A percentile compares a stretch with the other conserved stretches of the same genome.
phyloP scores from a whole-genome alignment of 2,888 invertebrate species.

The Phoronis australis region DNA sequence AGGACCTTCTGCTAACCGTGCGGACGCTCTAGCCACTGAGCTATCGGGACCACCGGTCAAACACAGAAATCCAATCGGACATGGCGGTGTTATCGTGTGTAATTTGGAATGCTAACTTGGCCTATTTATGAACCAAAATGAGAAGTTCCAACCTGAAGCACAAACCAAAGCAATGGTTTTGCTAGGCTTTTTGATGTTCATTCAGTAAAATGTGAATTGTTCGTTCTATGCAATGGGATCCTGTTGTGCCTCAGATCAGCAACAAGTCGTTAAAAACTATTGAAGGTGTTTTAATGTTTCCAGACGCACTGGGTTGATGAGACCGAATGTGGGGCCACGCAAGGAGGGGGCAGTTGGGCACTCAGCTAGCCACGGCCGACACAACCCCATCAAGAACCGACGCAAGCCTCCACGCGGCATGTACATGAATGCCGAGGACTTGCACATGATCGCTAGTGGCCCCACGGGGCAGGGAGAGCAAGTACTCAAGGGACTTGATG shows the following conservation, averaged over 20 bases:
- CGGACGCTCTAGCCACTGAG: too few species aligned
- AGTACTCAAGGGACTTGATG: slow-evolving; percentile 85
- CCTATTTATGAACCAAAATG: too few species aligned
- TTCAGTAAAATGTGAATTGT: not conserved
- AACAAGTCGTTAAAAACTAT: too few species aligned
- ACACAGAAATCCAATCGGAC: too few species aligned
- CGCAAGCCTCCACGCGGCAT: slow-evolving; percentile 92
- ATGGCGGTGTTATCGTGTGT: too few species aligned
- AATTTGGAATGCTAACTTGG: too few species aligned
- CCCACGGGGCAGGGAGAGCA: slow-evolving; percentile 70
- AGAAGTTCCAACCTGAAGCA: too few species aligned
- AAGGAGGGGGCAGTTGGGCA: slow-evolving; percentile 26
- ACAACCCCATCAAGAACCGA: slow-evolving; percentile 49
- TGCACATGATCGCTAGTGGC: slow-evolving; percentile 82
- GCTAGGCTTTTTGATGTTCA: not conserved
- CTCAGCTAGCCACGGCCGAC: slow-evolving; percentile 29
- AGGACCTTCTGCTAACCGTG: too few species aligned
- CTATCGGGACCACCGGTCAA: too few species aligned
- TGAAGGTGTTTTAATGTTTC: too few species aligned
- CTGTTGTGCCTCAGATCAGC: too few species aligned
- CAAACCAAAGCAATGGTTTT: too few species aligned
- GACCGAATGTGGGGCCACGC: slow-evolving; percentile 29
- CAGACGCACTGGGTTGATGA: slow-evolving; percentile 40
- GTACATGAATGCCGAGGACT: slow-evolving; percentile 95
- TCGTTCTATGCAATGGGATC: not conserved